These are phyloP conservation scores for Diplazon laetatorius DNA, from an alignment of 2,888 invertebrate species.

Conservation along the genomic window DNA sequence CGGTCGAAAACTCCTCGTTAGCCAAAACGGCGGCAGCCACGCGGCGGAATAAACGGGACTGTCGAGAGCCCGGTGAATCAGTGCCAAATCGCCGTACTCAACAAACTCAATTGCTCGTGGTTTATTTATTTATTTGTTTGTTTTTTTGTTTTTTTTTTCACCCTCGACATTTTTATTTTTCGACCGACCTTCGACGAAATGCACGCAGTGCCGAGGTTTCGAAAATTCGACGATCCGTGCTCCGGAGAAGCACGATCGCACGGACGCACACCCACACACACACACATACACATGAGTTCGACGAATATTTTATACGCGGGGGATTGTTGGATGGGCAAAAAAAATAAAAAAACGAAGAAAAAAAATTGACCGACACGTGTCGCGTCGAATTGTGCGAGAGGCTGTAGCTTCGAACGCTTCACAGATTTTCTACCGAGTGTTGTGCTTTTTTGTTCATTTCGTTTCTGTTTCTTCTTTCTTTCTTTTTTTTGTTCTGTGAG, in stretches of 20 bases:
- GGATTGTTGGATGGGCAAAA: constrained; percentile 9
- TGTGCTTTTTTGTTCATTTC: constrained; percentile 40
- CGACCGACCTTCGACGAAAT: constrained; percentile 41
- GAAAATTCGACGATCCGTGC: constrained; percentile 53
- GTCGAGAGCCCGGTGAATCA: constrained; percentile 7
- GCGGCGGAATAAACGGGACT: constrained; percentile 8
- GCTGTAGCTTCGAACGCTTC: constrained; percentile 54
- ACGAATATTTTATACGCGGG: constrained; percentile 56
- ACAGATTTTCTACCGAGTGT: constrained; percentile 35
- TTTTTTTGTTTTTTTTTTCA: constrained; percentile 56
- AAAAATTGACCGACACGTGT: constrained; percentile 31
- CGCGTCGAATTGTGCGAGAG: constrained; percentile 20
- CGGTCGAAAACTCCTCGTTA: constrained; percentile 56
- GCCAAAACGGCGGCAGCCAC: constrained; percentile 1
- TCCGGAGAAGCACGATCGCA: background rate
- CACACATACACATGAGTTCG: constrained; percentile 39
- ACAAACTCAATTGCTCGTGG: constrained; percentile 63
- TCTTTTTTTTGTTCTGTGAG: constrained; percentile 36
- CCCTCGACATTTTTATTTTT: no score
- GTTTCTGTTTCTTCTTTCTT: background rate
- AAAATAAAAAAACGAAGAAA: constrained; percentile 15
- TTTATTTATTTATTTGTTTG: constrained; percentile 51
- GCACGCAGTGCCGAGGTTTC: constrained; percentile 33
- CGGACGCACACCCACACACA: no score
- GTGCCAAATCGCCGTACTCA: constrained; percentile 52